Base-by-base conservation (phyloP, 2,113 vertebrate genomes). In the Columba livia region DNA sequence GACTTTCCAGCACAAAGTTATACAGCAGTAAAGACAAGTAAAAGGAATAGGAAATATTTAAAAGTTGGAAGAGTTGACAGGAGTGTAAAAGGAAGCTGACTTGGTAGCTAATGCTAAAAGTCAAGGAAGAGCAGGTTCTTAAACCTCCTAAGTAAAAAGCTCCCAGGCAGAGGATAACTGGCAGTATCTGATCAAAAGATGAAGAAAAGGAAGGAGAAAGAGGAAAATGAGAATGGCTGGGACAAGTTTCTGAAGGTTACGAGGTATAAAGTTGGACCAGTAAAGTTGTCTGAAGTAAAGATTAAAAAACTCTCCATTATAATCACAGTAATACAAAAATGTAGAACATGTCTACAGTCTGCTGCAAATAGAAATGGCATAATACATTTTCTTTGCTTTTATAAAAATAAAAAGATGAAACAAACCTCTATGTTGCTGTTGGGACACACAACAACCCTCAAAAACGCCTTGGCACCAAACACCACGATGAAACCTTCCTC, bases 51-150 rank as follows among this genome's bases (percentile, higher is more conserved):
- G 69, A 90, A 91, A 75, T 80, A 86, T 60, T 91, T 66, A 78
- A 28, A 85, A 83, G 34, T 9, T 71, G 25, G 42, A 83, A 88
- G 44, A 92, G 38, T 18, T 48, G 82, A 67, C 28, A 57, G 26
- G 26, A 77, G 23, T 16, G 28, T 69, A 79, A 92, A 90, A 69
- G 48, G 11, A 31, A 93, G 34, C 9, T 60, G 56, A 79, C 53
- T 85, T 72, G 44, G 60, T 28, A 65, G 38, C 29, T 81, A 79
- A 69, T 40, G 54, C 42, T 66, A 70, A 44, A 82, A 92, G 53
- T 42, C 77, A 93, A 79, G 40, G n/a, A 90, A 91, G 20, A 88
- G 58, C 19, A 58, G 58, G 75, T 82, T 94, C 79, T 90, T 67
- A 17, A 72, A 81, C 36, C 36, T 93, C 40, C 23, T 32, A 77